Evolutionary conservation across 2,797 vertebrate genomes (phyloP).

Genomic region (Acipenser ruthenus): DNA sequence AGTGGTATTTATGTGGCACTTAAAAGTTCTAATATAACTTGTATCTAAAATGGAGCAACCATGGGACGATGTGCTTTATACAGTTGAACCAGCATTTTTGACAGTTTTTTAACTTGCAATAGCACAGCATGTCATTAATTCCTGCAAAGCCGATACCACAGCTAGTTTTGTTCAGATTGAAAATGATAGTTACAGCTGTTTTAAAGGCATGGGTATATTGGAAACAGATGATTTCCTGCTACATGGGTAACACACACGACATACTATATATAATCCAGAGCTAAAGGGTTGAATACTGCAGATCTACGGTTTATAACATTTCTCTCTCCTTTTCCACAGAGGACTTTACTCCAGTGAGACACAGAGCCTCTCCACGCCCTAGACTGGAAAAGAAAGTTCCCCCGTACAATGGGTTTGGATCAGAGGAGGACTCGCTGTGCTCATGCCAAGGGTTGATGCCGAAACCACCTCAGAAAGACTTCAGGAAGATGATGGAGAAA

Average conservation of each 20-base stretch:
- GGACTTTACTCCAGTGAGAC: slow-evolving; percentile 69
- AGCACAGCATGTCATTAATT: too few relatives aligned
- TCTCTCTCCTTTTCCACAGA: slow-evolving; percentile 49
- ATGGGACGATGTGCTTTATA: too few relatives aligned
- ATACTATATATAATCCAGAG: slow-evolving; percentile 6
- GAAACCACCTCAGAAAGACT: slow-evolving; percentile 62
- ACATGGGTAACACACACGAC: too few relatives aligned
- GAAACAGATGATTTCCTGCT: too few relatives aligned
- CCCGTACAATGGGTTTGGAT: slow-evolving; percentile 85
- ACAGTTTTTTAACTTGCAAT: too few relatives aligned
- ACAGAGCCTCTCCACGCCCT: slow-evolving; percentile 51
- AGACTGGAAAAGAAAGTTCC: slow-evolving; percentile 55
- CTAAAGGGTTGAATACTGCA: slow-evolving; percentile 28
- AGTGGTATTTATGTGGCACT: too few relatives aligned
- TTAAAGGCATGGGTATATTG: slow-evolving; percentile 1
- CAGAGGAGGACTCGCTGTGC: slow-evolving; percentile 84
- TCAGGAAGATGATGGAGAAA: slow-evolving; percentile 70
- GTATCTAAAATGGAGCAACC: too few relatives aligned
- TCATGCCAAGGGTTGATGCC: slow-evolving; percentile 65
- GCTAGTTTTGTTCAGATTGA: slow-evolving; percentile 12
- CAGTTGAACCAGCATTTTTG: too few relatives aligned
- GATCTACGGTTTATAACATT: slow-evolving; percentile 33
- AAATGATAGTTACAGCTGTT: slow-evolving; percentile 40
- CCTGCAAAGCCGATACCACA: too few relatives aligned
- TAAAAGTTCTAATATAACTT: too few relatives aligned